Evolutionary conservation across 2,113 vertebrate species (phyloP).

Genomic region (Neotoma lepida): DNA sequence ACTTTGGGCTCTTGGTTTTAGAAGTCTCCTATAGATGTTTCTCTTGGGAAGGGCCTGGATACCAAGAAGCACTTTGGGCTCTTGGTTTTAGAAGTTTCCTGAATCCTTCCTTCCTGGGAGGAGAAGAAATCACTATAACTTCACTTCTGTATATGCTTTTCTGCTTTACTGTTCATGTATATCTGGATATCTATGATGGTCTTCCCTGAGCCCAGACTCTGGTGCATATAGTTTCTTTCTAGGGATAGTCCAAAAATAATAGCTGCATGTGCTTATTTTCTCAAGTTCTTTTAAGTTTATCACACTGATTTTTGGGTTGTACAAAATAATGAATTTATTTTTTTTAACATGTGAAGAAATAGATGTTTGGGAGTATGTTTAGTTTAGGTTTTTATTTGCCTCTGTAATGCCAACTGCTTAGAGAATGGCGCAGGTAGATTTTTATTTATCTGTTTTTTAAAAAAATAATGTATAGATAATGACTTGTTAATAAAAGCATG

Average conservation of each 20-base stretch:
- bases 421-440: background rate
- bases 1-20: no score
- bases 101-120: background rate
- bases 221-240: background rate
- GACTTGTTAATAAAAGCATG: constrained; percentile 6
- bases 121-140: background rate
- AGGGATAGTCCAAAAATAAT: background rate
- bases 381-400: constrained; percentile 10
- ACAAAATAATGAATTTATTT: background rate
- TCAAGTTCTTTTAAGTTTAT: constrained; percentile 1
- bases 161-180: background rate
- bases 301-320: background rate
- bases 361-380: background rate
- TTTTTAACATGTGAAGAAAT: background rate
- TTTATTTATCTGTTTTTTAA: background rate
- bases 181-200: background rate
- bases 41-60: background rate
- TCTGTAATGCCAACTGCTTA: background rate
- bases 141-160: background rate
- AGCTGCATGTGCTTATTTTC: background rate
- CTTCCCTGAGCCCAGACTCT: background rate
- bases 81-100: background rate
- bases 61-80: background rate
- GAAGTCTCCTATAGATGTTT: background rate
- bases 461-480: background rate